Evolutionary conservation across 2,888 invertebrate genomes (phyloP).

Genomic region (Scotopteryx bipunctaria): DNA sequence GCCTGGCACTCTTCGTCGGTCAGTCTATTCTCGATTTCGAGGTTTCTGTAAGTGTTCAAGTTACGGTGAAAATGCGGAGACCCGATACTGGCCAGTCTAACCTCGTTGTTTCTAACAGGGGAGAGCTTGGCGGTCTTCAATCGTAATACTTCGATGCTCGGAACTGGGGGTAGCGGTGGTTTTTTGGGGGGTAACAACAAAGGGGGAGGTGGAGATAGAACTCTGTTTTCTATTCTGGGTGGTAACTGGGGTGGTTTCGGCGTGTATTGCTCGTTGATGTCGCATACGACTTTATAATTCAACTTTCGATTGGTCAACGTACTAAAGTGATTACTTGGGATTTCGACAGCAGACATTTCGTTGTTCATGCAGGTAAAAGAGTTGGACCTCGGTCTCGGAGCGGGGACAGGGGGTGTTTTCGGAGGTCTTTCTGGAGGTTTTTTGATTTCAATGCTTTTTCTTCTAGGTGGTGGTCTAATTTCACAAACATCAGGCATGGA

Average conservation of each 20-base stretch:
- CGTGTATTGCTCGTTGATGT: constrained; percentile 66
- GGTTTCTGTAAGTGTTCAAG: constrained; percentile 82
- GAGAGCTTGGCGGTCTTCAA: constrained; percentile 80
- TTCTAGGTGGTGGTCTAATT: constrained; percentile 86
- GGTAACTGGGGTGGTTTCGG: constrained; percentile 81
- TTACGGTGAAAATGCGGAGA: constrained; percentile 86
- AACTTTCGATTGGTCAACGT: constrained; percentile 74
- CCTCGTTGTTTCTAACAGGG: constrained; percentile 70
- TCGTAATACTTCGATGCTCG: constrained; percentile 84
- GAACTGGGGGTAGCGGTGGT: constrained; percentile 88
- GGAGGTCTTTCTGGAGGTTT: constrained; percentile 88
- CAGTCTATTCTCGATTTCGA: constrained; percentile 76
- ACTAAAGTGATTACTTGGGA: constrained; percentile 71
- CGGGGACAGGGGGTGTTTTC: constrained; percentile 80
- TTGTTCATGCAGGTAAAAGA: constrained; percentile 78
- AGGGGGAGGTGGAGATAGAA: constrained; percentile 77
- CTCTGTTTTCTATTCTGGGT: constrained; percentile 69
- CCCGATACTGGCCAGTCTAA: constrained; percentile 84
- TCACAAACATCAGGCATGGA: constrained; percentile 77
- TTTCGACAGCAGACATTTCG: constrained; percentile 71
- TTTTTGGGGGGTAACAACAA: constrained; percentile 86
- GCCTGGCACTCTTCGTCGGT: constrained; percentile 63
- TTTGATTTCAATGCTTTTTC: constrained; percentile 78
- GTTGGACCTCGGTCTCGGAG: constrained; percentile 82
- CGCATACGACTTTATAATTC: constrained; percentile 74